Evolutionary conservation across 2,888 invertebrate species (phyloP), one percentile per base, ranked within the genome.

Genomic region (Electrophaes corylata): DNA sequence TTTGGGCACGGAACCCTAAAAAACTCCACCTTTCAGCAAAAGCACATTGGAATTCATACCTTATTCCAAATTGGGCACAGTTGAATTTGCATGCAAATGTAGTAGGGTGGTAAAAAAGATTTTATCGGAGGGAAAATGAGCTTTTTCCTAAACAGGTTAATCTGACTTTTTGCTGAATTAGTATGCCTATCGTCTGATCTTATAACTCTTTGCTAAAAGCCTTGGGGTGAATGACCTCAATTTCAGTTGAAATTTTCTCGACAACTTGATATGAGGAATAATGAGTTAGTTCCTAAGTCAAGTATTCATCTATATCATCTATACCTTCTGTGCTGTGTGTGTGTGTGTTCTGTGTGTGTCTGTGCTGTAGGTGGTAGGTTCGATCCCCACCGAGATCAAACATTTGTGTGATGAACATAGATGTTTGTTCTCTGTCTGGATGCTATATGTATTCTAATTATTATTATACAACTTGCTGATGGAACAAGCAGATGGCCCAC

Each of bases 81-180:
- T 66, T 43, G 60, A 66, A 67, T 66, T 67, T 61, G 61, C 61
- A 69, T 69, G 65, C 51, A 67, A 65, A 67, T 62, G 62, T 62
- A 49, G 62, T 57, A 47, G 45, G 62, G 51, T 59, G 58, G 60
- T 66, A 53, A 58, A 67, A 69, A 57, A 70, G 66, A 72, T 72
- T 49, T 66, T 70, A 72, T 74, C 69, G 41, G 46, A 52, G 62
- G 61, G 60, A 66, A 73, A 70, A 66, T 67, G 49, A 65, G 62
- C 65, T 49, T 60, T 49, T 55, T 64, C 64, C 66, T 64, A 64
- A 64, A 60, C 60, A 70, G 71, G 67, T 69, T 65, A 65, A 60
- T 65, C 65, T 65, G 54, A 62, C 57, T 56, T 58, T 59, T 64
- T 47, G 44, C 56, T 53, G 47, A 54, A 47, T 69, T 69, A 66